Conservation (phyloP, 2,113 vertebrate genomes). For the Sceloporus undulatus region DNA sequence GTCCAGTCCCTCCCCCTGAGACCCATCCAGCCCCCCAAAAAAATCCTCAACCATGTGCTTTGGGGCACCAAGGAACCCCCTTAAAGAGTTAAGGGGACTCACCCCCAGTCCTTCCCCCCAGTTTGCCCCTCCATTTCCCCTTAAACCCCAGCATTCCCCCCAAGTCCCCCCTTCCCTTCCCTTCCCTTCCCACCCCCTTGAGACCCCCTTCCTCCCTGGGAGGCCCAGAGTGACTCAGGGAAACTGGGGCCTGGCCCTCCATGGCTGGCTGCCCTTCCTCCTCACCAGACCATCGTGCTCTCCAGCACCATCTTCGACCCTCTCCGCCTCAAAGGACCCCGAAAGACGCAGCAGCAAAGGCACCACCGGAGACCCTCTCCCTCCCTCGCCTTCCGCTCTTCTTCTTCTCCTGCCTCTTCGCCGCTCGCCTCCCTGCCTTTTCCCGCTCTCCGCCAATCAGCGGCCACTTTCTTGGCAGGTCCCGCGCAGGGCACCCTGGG, state of each 20-base stretch:
- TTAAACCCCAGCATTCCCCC: too few relatives aligned
- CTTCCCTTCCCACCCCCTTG: neutral
- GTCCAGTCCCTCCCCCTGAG: too few relatives aligned
- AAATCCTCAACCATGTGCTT: too few relatives aligned
- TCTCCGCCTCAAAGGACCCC: neutral
- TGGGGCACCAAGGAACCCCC: too few relatives aligned
- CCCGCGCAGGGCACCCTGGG: slow-evolving; percentile 43
- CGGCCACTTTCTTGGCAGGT: slow-evolving; percentile 8
- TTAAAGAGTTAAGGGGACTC: too few relatives aligned
- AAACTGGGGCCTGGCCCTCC: neutral
- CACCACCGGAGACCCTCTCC: too few relatives aligned
- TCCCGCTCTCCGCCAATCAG: neutral
- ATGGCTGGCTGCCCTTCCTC: rapidly evolving
- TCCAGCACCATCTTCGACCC: slow-evolving; percentile 92
- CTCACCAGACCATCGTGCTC: slow-evolving; percentile 96
- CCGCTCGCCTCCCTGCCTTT: too few relatives aligned
- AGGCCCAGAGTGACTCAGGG: slow-evolving; percentile 73
- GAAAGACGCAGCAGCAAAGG: neutral
- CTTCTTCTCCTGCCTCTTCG: too few relatives aligned
- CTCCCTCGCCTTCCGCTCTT: neutral
- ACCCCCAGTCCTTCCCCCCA: too few relatives aligned
- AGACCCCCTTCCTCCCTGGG: too few relatives aligned
- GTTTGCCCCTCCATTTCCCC: too few relatives aligned
- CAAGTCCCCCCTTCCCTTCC: neutral
- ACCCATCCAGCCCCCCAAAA: too few relatives aligned